phyloP scores from a whole-genome alignment of 1,140 invertebrate species.

The Patella vulgata region DNA sequence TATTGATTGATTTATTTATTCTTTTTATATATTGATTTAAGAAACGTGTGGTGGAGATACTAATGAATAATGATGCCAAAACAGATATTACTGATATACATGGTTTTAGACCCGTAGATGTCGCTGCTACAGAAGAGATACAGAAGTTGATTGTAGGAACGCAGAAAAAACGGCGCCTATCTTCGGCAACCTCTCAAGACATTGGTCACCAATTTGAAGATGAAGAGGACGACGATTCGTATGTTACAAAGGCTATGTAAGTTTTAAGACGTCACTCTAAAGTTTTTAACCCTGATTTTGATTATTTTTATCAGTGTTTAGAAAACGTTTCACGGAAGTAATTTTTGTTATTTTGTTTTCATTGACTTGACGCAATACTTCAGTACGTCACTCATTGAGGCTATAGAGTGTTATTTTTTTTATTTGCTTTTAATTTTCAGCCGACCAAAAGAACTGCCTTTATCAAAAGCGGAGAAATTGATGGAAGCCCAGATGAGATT shows the following conservation, averaged over 20 bases:
- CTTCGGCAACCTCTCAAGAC: neutral
- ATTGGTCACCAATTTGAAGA: slow-evolving; percentile 16
- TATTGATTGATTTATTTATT: no score
- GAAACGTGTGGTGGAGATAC: slow-evolving; percentile 35
- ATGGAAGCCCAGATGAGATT: slow-evolving; percentile 10
- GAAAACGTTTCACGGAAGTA: no score
- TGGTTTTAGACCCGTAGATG: slow-evolving; percentile 35
- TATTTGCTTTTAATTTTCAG: no score
- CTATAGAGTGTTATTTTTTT: no score
- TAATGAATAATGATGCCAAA: slow-evolving; percentile 48
- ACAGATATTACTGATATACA: slow-evolving; percentile 27
- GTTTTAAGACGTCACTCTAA: slow-evolving; percentile 10
- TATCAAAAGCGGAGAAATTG: slow-evolving; percentile 18
- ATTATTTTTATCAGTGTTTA: no score
- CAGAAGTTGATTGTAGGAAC: slow-evolving; percentile 37
- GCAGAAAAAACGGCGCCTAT: slow-evolving; percentile 19
- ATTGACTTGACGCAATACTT: no score
- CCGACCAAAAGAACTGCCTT: slow-evolving; percentile 4
- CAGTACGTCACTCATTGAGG: no score
- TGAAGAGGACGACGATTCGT: slow-evolving; percentile 18
- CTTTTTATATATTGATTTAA: no score
- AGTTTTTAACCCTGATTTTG: no score
- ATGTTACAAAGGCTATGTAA: slow-evolving; percentile 50
- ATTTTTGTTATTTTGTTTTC: no score
- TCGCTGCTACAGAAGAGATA: slow-evolving; percentile 40